A percentile compares a stretch with the other conserved stretches of the same genome.
Conservation (phyloP, 2,888 invertebrate species). For the Tipula vernalis region DNA sequence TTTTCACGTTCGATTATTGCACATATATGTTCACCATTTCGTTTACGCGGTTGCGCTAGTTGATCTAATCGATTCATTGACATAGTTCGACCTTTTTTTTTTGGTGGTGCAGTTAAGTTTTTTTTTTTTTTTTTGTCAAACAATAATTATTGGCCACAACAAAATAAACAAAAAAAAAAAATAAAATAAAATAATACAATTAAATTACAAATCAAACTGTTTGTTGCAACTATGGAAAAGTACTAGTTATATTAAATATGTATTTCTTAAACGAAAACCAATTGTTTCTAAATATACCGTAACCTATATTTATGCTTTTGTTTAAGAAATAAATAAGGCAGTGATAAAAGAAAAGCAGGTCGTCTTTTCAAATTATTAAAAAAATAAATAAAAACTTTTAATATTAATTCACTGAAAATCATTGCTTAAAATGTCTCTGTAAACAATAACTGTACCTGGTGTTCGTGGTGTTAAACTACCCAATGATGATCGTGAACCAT, state of each 20-base stretch:
- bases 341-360: neutral
- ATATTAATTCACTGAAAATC: neutral
- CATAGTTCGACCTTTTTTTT: slow-evolving; percentile 64
- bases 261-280: neutral
- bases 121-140: slow-evolving; percentile 7
- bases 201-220: neutral
- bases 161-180: neutral
- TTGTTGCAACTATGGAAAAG: neutral
- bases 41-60: slow-evolving; percentile 58
- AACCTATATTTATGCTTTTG: neutral
- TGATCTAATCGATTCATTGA: slow-evolving; percentile 89
- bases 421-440: neutral
- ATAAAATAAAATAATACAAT: neutral
- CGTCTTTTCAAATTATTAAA: neutral
- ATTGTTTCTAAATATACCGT: neutral
- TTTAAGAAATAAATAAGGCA: slow-evolving; percentile 5
- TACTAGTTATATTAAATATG: neutral
- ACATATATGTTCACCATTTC: slow-evolving; percentile 37
- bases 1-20: slow-evolving; percentile 34
- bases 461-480: slow-evolving; percentile 35
- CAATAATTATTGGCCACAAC: neutral
- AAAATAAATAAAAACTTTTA: neutral
- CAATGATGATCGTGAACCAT: slow-evolving; percentile 39
- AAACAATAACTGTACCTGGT: slow-evolving; percentile 30
- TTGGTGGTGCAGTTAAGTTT: neutral